Evolutionary conservation across 1,140 invertebrate species (phyloP), one percentile per base, ranked within the genome.

Genomic region (Phenacoccus solenopsis): DNA sequence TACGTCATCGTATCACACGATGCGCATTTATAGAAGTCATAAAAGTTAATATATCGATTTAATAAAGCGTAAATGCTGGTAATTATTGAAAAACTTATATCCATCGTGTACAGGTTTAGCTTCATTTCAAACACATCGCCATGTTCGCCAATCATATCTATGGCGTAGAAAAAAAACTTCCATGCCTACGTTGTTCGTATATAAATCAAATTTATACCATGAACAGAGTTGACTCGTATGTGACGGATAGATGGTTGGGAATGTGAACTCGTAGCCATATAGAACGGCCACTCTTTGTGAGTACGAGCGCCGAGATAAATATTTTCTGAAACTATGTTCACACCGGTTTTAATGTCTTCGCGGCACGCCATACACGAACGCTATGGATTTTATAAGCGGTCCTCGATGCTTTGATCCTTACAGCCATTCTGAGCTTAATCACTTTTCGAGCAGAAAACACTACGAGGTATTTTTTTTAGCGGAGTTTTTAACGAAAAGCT

Each of bases 41-140:
- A 49, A 49, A 49, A 32, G 38, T 49, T 9, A 49, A 49, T 49
- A 49, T 49, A 49, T 49, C 38, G 38, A 49, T 49, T 49, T 49
- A 49, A 49, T 49, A 49, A 49, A 49, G 12, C 38, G 20, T 49
- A 49, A 49, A 49, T 49, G 38, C 38, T n/a, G 38, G 38, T 49
- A 49, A 49, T 49, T 49, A 49, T 49, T 49, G 38, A 49, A 49
- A 49, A 49, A 49, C 38, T n/a, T 49, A n/a, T n/a, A n/a, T n/a
- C n/a, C n/a, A 9, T 9, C 38, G 3, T 49, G 16, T 49, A 49
- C 30, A 32, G 30, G 30, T 32, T 49, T 16, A 9, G 20, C 16
- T 16, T n/a, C 4, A 49, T n/a, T n/a, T n/a, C 16, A 49, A 16
- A 49, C 38, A 16, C 16, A 16, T 16, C 38, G 38, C 20, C 2